Conservation (phyloP, 1,140 invertebrate genomes). For the Cydia splendana region DNA sequence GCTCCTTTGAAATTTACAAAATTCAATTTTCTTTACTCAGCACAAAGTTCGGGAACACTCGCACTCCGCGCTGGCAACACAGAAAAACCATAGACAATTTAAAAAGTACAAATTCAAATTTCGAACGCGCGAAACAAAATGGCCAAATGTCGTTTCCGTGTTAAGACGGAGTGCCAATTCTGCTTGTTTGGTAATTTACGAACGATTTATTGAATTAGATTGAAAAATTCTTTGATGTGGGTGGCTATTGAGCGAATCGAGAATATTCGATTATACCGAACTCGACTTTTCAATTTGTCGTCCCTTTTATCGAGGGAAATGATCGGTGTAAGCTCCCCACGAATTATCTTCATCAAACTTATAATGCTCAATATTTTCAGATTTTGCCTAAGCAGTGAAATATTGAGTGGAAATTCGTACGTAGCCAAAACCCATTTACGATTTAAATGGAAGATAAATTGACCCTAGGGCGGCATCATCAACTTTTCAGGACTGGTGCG, state of each 20-base stretch:
- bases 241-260: slow-evolving; percentile 58
- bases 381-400: slow-evolving; percentile 28
- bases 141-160: slow-evolving; percentile 66
- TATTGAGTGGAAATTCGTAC: background rate
- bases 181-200: slow-evolving; percentile 68
- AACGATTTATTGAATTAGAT: slow-evolving; percentile 73
- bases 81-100: slow-evolving; percentile 20
- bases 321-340: slow-evolving; percentile 60
- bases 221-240: slow-evolving; percentile 72
- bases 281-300: slow-evolving; percentile 75
- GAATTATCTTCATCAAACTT: slow-evolving; percentile 41
- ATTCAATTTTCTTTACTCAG: slow-evolving; percentile 60
- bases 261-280: slow-evolving; percentile 70
- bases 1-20: slow-evolving; percentile 54
- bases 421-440: background rate
- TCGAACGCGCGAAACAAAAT: slow-evolving; percentile 42
- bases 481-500: background rate
- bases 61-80: slow-evolving; percentile 21
- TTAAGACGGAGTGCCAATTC: slow-evolving; percentile 64
- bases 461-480: background rate
- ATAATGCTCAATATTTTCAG: slow-evolving; percentile 32
- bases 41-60: slow-evolving; percentile 38
- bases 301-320: slow-evolving; percentile 60
- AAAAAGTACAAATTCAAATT: slow-evolving; percentile 17
- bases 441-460: slow-evolving; percentile 2